Evolutionary conservation across 1,140 invertebrate species (phyloP), one percentile per base, ranked within the genome.

Genomic region (Drosophila kurseongensis): DNA sequence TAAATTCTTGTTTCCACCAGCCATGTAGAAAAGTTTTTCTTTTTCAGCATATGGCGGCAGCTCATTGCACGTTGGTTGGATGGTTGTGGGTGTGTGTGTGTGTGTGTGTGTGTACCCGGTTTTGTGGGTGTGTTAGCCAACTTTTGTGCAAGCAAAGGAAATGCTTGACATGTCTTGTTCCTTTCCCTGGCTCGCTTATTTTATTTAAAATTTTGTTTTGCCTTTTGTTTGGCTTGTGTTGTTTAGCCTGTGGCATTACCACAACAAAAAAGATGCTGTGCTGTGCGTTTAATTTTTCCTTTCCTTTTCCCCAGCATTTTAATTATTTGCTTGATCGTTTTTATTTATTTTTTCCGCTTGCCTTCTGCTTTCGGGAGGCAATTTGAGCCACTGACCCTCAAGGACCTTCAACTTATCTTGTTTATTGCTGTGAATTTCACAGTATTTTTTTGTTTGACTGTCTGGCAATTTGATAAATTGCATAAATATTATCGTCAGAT

Each of bases 151-250:
- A 75, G 78, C 69, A 72, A 66, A 82, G 78, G 83, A 86, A 81
- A 86, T 86, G 75, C 82, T 75, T 81, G 71, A 86, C 82, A 86
- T 78, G 63, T 86, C 78, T 86, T 75, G 82, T 80, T 80, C 82
- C 74, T 71, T 78, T 77, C 58, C 54, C 74, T 66, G 69, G 61
- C 68, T 71, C 52, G 48, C 62, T 76, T 84, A 41, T 72, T 59
- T 63, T 69, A 79, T 75, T 65, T 54, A 54, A 58, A 47, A 44
- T 73, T 62, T 71, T 52, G 55, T 52, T 57, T 35, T 59, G 59
- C 62, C 35, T 38, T 52, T 55, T 63, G 57, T 52, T 54, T 60
- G 57, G 59, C 55, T 29, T 63, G n/a, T 48, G 41, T 67, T 62
- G 45, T 67, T 62, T 59, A 50, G 47, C 65, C 57, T 55, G 50